Evolutionary conservation across 2,797 vertebrate species (phyloP).

Genomic region (Sphenodon punctatus): DNA sequence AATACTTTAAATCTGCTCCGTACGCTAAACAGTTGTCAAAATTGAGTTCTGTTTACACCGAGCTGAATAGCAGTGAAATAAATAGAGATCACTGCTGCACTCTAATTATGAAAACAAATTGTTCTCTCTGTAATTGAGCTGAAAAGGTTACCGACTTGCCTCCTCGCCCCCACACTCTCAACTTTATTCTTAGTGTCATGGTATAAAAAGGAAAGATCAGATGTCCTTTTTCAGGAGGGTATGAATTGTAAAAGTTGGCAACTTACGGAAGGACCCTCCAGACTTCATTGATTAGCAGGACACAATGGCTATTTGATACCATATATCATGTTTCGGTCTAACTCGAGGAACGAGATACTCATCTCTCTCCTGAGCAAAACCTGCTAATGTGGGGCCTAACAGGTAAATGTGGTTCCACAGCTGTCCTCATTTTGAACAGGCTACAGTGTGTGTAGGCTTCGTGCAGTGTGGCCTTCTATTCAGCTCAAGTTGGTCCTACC

Average conservation of each 20-base stretch:
- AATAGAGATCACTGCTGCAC: conserved; percentile 58
- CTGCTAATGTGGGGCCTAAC: conserved; percentile 4
- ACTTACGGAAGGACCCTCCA: conserved; percentile 19
- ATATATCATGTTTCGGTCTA: conserved; percentile 43
- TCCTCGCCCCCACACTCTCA: not conserved
- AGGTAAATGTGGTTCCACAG: not conserved
- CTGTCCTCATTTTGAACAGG: not conserved
- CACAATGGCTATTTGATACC: not conserved
- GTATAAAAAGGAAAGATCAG: not conserved
- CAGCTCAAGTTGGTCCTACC: not conserved
- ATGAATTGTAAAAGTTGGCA: not conserved
- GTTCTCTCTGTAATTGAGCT: conserved; percentile 51
- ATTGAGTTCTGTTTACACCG: conserved; percentile 68
- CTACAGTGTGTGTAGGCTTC: not conserved
- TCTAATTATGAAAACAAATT: conserved; percentile 70
- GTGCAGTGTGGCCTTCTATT: not conserved
- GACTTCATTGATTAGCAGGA: conserved; percentile 32
- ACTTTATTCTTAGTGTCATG: conserved; percentile 10
- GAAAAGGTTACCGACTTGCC: conserved; percentile 50
- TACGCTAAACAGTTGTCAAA: conserved; percentile 77
- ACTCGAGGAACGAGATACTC: conserved; percentile 32
- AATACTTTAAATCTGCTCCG: conserved; percentile 75
- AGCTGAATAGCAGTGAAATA: conserved; percentile 59
- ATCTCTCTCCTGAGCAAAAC: not conserved
- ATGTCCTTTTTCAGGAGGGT: conserved; percentile 6